Base-by-base conservation (phyloP, 2,113 vertebrate genomes). In the Carassius gibelio region DNA sequence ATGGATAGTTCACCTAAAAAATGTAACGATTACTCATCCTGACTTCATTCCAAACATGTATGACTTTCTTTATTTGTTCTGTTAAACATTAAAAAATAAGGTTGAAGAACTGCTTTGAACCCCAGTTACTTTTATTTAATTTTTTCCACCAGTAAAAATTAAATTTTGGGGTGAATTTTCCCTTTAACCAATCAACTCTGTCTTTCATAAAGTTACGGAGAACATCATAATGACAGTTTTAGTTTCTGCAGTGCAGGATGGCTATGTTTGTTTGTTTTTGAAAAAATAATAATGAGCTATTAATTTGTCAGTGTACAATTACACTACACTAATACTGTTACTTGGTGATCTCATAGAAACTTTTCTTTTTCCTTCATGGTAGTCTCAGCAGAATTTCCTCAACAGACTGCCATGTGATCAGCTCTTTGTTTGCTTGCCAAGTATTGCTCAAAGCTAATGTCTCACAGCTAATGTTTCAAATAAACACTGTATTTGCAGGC, bases 401-500 rank as follows among this genome's bases (percentile, higher is more conserved):
- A 75, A 6, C 36, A 66, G 38, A 3, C 15, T 76, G n/a, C n/a
- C 52, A 75, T 50, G 72, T 75, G n/a, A 50, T 59, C 42, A 75
- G 79, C 36, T 74, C 71, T 68, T 66, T 59, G 45, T 55, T 61
- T 61, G 8, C 57, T 61, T 21, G 52, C 15, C 11, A 19, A 38
- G 21, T 82, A 55, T 34, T 69, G 48, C 30, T 36, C 61, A 82
- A 36, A 30, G 64, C 50, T 36, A 57, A 83, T 15, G 3, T 74
- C 68, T 83, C 19, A 34, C 1, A 30, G 30, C 30, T 30, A 30
- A 30, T 30, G 30, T 57, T 38, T 14, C 50, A 17, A n/a, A 19
- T 61, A 15, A 36, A 61, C n/a, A 61, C 21, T 61, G 45, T 61
- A 62, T 38, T 62, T 84, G 15, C 57, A 84, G 71, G 36, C 17